Evolutionary conservation across 2,888 invertebrate genomes (phyloP), one percentile per base, ranked within the genome.

Genomic region (Hofmannophila pseudospretella): DNA sequence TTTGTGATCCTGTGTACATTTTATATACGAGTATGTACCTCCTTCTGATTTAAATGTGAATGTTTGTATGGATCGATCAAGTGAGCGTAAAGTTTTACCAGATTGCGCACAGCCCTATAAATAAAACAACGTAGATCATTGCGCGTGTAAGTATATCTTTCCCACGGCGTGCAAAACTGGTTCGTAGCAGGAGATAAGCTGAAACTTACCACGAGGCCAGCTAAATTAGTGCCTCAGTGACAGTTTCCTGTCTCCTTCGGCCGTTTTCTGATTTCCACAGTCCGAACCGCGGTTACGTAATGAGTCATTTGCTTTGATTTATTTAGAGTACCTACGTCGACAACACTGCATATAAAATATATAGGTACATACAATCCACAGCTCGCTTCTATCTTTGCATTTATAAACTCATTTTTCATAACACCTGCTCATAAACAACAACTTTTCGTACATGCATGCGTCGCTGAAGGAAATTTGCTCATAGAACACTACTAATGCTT

Each of bases 111-210:
- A 80, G 55, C 79, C 81, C 79, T 80, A 69, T 73, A 65, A 62
- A 76, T 72, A 73, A 75, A 76, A 63, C 72, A 66, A 73, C 63
- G 71, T 75, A 64, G 73, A 75, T 77, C 67, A 74, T 73, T 74
- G 78, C 70, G 73, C 67, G 58, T 72, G 76, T 74, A 67, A 69
- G 74, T 58, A 68, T 58, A 68, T 69, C 62, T 69, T 85, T 85
- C 85, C 85, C 85, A 85, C 85, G 85, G 68, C 63, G 66, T 76
- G 84, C 81, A 55, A 77, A 84, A 85, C 85, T 73, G 81, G 85
- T 84, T 75, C 63, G 62, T 49, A 46, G 59, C 53, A 16, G 58
- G 65, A 72, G 82, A 78, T 82, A 82, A 80, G 76, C 78, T 78
- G 76, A 75, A 77, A 73, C 74, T 74, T 67, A 74, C 73, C 67